These are phyloP conservation scores for Atrichornis clamosus DNA, from an alignment of 2,113 vertebrate genomes.

Conservation along the genomic window DNA sequence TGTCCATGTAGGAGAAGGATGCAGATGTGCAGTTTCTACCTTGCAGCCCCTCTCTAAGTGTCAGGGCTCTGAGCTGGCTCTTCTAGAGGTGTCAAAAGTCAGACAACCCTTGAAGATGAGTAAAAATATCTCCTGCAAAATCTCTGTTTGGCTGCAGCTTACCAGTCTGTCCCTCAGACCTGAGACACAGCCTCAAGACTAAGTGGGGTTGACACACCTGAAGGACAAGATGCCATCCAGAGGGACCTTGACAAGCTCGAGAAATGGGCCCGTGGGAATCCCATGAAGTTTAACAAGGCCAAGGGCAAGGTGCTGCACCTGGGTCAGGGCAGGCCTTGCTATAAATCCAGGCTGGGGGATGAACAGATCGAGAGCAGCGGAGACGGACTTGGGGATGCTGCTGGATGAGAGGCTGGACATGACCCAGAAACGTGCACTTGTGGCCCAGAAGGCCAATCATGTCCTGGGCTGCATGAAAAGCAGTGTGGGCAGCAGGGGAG, in stretches of 20 bases:
- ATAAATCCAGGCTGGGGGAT: not conserved
- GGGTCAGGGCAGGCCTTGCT: not conserved
- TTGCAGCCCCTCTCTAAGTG: not conserved
- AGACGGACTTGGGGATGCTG: not conserved
- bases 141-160: not conserved
- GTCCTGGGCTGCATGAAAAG: not conserved
- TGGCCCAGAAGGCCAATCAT: not conserved
- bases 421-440: fast-evolving
- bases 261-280: no score
- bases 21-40: not conserved
- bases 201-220: not conserved
- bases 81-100: not conserved
- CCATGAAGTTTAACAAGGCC: not conserved
- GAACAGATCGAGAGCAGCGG: not conserved
- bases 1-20: not conserved
- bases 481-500: not conserved
- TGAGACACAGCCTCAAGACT: not conserved
- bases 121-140: not conserved
- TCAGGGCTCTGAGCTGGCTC: not conserved
- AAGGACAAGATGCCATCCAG: not conserved
- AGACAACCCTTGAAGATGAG: not conserved
- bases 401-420: not conserved
- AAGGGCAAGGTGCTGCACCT: not conserved
- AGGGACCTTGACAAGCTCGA: not conserved
- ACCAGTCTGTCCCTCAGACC: not conserved